Conservation (phyloP, 2,113 vertebrate species). For the Lamprologus speciosus region DNA sequence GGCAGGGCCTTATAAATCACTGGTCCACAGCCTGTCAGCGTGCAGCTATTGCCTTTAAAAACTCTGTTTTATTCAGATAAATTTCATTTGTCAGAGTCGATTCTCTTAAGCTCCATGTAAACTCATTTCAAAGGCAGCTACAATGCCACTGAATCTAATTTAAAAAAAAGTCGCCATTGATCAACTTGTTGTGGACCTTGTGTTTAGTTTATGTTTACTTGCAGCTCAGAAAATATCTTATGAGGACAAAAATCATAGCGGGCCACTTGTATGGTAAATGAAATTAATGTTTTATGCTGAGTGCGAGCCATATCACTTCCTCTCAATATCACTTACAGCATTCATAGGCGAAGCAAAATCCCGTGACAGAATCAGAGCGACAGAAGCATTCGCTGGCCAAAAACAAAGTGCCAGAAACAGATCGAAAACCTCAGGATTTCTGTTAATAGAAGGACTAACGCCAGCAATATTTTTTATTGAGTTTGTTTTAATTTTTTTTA, state of each 20-base stretch:
- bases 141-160: conserved; percentile 63
- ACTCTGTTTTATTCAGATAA: conserved; percentile 71
- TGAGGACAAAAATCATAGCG: conserved; percentile 28
- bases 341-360: conserved; percentile 21
- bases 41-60: conserved; percentile 60
- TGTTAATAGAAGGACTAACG: neutral
- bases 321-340: conserved; percentile 42
- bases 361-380: conserved; percentile 19
- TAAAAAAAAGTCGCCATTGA: conserved; percentile 65
- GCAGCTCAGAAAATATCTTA: conserved; percentile 32
- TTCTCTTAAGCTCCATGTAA: conserved; percentile 68
- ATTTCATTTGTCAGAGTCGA: conserved; percentile 74
- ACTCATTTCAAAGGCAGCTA: conserved; percentile 68
- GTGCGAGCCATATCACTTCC: conserved; percentile 36
- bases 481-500: neutral
- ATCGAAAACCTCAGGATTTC: conserved; percentile 13
- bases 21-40: conserved; percentile 63
- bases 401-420: conserved; percentile 19
- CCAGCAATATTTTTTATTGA: neutral
- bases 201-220: conserved; percentile 54
- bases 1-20: conserved; percentile 71
- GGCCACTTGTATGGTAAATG: conserved; percentile 44
- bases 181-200: conserved; percentile 69
- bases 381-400: conserved; percentile 6
- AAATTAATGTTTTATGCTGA: conserved; percentile 57